Evolutionary conservation across 2,113 vertebrate genomes (phyloP).

Genomic region (Brienomyrus longianalis): DNA sequence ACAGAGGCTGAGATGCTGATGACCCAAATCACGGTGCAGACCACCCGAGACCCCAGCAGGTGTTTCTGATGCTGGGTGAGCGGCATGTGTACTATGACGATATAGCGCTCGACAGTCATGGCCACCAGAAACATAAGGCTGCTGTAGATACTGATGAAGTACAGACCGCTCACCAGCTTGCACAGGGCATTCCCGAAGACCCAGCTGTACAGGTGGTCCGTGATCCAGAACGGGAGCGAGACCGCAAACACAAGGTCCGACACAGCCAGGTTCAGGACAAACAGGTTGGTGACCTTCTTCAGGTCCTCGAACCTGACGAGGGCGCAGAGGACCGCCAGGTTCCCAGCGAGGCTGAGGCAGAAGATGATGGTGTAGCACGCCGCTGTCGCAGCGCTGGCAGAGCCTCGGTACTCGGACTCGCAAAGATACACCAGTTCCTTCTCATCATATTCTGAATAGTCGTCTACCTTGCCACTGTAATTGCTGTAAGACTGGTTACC

Average conservation of each 20-base stretch:
- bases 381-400: constrained; percentile 10
- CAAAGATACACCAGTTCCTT: neutral
- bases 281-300: constrained; percentile 59
- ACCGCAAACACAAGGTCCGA: constrained; percentile 65
- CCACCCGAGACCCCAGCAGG: constrained; percentile 29
- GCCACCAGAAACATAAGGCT: constrained; percentile 65
- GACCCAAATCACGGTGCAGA: constrained; percentile 49
- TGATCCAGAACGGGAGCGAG: constrained; percentile 57
- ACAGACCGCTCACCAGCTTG: constrained; percentile 50
- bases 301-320: constrained; percentile 42
- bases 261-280: constrained; percentile 60
- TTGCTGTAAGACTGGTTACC: neutral
- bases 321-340: constrained; percentile 38
- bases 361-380: constrained; percentile 36
- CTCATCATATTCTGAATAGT: neutral
- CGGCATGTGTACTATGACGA: constrained; percentile 54
- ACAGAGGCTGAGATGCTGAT: constrained; percentile 49
- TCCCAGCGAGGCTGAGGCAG: constrained; percentile 41
- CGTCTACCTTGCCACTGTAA: neutral
- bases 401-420: neutral
- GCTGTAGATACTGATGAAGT: constrained; percentile 57
- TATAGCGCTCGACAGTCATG: constrained; percentile 65
- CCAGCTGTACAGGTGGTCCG: constrained; percentile 48
- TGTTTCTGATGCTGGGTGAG: constrained; percentile 29
- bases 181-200: constrained; percentile 52